These are phyloP conservation scores for Myotis pilosus DNA, from an alignment of 2,797 vertebrate species.

Conservation along the genomic window DNA sequence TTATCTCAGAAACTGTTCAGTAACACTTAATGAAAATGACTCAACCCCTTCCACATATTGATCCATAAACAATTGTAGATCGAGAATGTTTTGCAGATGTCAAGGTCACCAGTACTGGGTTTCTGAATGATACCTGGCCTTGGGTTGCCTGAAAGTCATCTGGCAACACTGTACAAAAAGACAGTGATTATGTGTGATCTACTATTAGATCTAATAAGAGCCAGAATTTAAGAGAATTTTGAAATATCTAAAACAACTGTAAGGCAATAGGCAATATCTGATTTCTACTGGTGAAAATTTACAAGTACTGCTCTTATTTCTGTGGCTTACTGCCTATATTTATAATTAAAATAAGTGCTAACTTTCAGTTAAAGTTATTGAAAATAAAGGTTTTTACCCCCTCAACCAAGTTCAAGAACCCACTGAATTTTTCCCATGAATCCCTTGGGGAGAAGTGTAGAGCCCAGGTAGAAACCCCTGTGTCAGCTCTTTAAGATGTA, in stretches of 20 bases:
- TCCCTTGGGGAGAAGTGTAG: neutral
- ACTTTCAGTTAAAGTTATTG: neutral
- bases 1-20: constrained; percentile 47
- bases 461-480: neutral
- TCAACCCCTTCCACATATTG: constrained; percentile 33
- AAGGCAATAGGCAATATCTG: neutral
- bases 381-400: neutral
- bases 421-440: neutral
- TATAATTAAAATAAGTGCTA: neutral
- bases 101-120: neutral
- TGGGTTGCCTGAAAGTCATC: neutral
- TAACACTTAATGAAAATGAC: constrained; percentile 42
- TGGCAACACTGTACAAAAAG: neutral
- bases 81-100: constrained; percentile 32
- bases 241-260: neutral
- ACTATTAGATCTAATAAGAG: neutral
- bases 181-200: neutral
- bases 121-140: neutral
- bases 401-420: neutral
- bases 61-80: constrained; percentile 13
- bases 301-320: neutral
- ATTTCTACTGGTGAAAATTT: neutral
- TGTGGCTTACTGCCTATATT: neutral
- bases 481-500: neutral
- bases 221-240: constrained; percentile 5